Evolutionary conservation across 2,888 invertebrate genomes (phyloP).

Genomic region (Agrochola macilenta): DNA sequence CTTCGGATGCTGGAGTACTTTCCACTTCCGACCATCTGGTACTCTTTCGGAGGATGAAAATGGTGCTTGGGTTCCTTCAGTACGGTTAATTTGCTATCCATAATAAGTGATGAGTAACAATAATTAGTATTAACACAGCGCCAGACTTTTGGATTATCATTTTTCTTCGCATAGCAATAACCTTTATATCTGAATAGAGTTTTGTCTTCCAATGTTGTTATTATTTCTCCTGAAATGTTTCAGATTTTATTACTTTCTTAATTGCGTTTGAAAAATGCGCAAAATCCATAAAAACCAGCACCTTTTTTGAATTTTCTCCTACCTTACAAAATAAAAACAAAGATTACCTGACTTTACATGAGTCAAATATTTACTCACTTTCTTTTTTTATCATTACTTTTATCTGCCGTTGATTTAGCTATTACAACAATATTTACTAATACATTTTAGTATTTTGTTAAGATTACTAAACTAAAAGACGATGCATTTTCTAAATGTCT

Average conservation of each 20-base stretch:
- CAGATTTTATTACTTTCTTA: background rate
- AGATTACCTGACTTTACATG: background rate
- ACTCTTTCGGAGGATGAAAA: slow-evolving; percentile 34
- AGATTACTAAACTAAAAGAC: background rate
- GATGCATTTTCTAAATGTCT: background rate
- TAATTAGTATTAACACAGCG: slow-evolving; percentile 38
- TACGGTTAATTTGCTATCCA: background rate
- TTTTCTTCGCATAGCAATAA: slow-evolving; percentile 29
- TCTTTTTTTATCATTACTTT: background rate
- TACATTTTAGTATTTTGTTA: background rate
- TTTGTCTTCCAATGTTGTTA: slow-evolving; percentile 14
- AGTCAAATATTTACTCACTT: background rate
- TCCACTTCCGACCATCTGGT: background rate
- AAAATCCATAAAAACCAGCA: too few species aligned
- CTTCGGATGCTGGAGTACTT: background rate
- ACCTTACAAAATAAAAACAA: too few species aligned
- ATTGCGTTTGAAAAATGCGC: background rate
- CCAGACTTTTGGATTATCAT: slow-evolving; percentile 4
- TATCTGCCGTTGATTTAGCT: background rate
- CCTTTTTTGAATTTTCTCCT: background rate
- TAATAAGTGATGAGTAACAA: slow-evolving; percentile 17
- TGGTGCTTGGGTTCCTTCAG: slow-evolving; percentile 18
- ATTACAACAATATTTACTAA: background rate
- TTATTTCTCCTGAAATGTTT: slow-evolving; percentile 45
- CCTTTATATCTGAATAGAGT: slow-evolving; percentile 37